A percentile compares a stretch with the other conserved stretches of the same genome.
These are phyloP conservation scores for Tangara arthus DNA, from an alignment of 2,797 vertebrate genomes.

Conservation along the genomic window DNA sequence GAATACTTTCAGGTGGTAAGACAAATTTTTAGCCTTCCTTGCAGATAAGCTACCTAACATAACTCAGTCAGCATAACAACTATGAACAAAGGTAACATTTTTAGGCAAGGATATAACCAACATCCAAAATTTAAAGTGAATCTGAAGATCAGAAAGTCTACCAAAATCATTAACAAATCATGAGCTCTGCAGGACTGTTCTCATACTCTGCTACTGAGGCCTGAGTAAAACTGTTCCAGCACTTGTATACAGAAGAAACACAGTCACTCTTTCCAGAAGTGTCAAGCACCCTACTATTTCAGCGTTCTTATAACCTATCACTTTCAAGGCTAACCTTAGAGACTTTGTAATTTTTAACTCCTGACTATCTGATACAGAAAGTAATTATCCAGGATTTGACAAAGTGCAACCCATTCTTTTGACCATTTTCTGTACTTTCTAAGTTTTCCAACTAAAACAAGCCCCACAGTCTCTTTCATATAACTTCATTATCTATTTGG, in stretches of 20 bases:
- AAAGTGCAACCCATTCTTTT: background rate
- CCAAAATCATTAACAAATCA: background rate
- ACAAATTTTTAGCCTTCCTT: background rate
- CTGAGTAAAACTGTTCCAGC: background rate
- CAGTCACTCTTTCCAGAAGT: background rate
- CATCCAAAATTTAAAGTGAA: background rate
- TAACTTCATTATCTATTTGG: background rate
- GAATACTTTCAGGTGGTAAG: background rate
- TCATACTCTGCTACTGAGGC: background rate
- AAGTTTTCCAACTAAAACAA: background rate
- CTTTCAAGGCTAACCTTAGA: background rate
- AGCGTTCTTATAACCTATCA: background rate
- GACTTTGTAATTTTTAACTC: background rate
- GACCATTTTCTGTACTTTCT: background rate
- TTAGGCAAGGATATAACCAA: background rate
- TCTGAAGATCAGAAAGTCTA: background rate
- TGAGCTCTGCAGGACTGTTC: background rate
- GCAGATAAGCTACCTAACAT: background rate
- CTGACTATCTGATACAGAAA: background rate
- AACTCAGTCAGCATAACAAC: background rate
- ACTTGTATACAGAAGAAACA: background rate
- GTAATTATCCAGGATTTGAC: background rate
- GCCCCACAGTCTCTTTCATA: background rate
- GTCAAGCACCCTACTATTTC: background rate
- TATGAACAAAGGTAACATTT: background rate